Percentiles rank a stretch among this genome's conserved stretches.
These are phyloP conservation scores for Tetragonula clypearis DNA, from an alignment of 1,140 invertebrate species.

Conservation along the genomic window DNA sequence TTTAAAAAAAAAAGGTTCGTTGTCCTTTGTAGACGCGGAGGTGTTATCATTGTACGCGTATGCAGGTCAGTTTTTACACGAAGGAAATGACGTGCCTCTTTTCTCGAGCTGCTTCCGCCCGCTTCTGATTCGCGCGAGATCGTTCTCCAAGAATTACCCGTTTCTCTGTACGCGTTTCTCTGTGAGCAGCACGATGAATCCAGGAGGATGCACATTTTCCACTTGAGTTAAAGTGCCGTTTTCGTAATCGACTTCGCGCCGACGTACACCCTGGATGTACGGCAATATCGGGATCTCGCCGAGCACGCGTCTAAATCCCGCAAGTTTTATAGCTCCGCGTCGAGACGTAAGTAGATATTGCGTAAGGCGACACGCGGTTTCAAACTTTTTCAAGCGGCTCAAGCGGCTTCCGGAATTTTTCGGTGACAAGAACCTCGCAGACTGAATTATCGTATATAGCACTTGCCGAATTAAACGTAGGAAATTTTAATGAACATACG, in stretches of 20 bases:
- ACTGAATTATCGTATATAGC: too few species aligned
- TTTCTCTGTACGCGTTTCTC: neutral
- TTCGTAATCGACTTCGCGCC: slow-evolving; percentile 9
- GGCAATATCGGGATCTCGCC: neutral
- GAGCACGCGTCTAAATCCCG: slow-evolving; percentile 7
- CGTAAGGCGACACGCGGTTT: neutral
- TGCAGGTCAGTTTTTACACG: too few species aligned
- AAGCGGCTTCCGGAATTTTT: too few species aligned
- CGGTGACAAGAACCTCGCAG: too few species aligned
- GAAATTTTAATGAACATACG: too few species aligned
- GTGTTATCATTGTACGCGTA: too few species aligned
- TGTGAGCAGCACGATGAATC: neutral
- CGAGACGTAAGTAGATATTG: neutral
- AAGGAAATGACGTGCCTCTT: neutral
- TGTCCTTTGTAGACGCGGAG: too few species aligned
- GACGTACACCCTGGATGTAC: neutral
- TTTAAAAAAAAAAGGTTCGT: too few species aligned
- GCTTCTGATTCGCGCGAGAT: neutral
- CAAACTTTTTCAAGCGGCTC: neutral
- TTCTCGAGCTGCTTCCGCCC: neutral
- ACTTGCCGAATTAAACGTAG: too few species aligned
- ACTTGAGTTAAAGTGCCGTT: slow-evolving; percentile 29
- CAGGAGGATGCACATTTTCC: slow-evolving; percentile 26
- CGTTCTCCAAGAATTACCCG: neutral
- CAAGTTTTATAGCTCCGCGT: neutral